phyloP scores from a whole-genome alignment of 2,113 vertebrate genomes.

The Trochalopteron elliotii region DNA sequence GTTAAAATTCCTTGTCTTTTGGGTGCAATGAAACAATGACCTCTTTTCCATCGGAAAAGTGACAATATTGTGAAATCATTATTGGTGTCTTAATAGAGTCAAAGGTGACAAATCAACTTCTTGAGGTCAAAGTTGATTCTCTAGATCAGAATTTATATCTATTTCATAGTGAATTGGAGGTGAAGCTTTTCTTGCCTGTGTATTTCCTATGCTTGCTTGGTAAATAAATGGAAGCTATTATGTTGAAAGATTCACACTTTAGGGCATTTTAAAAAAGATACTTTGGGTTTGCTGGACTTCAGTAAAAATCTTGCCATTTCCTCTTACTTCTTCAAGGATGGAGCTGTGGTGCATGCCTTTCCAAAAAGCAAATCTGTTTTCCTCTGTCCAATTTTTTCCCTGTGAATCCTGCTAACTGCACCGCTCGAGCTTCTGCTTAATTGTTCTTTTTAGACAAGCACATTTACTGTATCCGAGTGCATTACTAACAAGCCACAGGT shows the following conservation, averaged over 20 bases:
- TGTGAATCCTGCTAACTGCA: fast-evolving
- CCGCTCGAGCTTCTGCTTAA: not conserved
- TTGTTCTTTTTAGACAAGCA: conserved; percentile 63
- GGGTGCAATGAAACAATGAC: not conserved
- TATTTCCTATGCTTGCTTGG: not conserved
- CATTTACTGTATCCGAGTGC: not conserved
- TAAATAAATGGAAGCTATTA: not conserved
- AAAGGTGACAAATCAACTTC: not conserved
- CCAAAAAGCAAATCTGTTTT: not conserved
- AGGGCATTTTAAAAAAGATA: not conserved
- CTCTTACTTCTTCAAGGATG: not conserved
- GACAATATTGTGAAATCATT: not conserved
- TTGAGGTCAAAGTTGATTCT: not conserved
- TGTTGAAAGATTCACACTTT: fast-evolving
- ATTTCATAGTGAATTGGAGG: not conserved
- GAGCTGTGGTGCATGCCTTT: not conserved
- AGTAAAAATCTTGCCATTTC: not conserved
- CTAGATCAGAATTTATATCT: not conserved
- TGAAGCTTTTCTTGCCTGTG: not conserved
- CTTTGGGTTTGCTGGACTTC: not conserved
- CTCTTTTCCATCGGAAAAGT: not conserved
- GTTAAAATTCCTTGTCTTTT: not conserved
- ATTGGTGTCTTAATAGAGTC: fast-evolving
- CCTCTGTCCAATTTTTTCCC: not conserved
- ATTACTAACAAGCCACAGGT: conserved; percentile 72